A percentile compares a stretch with the other conserved stretches of the same genome.
phyloP scores from a whole-genome alignment of 2,888 invertebrate genomes.

The Acleris literana region DNA sequence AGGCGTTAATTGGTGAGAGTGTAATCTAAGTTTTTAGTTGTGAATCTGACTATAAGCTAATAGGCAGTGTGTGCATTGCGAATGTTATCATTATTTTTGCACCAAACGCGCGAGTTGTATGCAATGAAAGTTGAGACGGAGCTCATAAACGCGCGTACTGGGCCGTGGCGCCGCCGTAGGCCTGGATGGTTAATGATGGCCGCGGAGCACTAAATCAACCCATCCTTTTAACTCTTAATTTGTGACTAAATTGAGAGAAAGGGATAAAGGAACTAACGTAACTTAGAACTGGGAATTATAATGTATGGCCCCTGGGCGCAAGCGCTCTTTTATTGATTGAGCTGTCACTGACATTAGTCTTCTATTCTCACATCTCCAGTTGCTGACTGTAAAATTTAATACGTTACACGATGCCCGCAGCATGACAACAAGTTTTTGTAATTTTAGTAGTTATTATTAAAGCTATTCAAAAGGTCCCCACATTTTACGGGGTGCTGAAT shows the following conservation, averaged over 20 bases:
- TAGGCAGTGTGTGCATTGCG: constrained; percentile 16
- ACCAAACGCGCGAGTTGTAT: constrained; percentile 25
- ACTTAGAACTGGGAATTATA: no score
- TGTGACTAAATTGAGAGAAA: no score
- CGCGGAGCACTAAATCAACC: no score
- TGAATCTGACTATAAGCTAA: neutral
- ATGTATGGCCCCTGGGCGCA: constrained; percentile 10
- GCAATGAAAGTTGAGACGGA: constrained; percentile 1
- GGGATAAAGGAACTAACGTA: no score
- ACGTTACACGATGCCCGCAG: constrained; percentile 10
- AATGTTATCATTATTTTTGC: constrained; percentile 23
- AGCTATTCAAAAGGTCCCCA: constrained; percentile 16
- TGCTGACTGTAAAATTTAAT: neutral
- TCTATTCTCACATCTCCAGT: neutral
- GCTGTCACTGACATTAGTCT: constrained; percentile 4
- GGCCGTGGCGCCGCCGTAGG: neutral
- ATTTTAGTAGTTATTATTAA: constrained; percentile 12
- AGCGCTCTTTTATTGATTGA: constrained; percentile 22
- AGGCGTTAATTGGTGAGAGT: no score
- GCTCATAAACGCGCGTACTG: constrained; percentile 2
- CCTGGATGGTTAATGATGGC: no score
- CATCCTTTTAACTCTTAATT: no score
- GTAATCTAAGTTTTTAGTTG: no score
- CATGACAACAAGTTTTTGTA: neutral
- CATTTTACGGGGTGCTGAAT: constrained; percentile 9